A percentile compares a stretch with the other conserved stretches of the same genome.
These are phyloP conservation scores for Pinna nobilis DNA, from an alignment of 1,140 invertebrate species.

Conservation along the genomic window DNA sequence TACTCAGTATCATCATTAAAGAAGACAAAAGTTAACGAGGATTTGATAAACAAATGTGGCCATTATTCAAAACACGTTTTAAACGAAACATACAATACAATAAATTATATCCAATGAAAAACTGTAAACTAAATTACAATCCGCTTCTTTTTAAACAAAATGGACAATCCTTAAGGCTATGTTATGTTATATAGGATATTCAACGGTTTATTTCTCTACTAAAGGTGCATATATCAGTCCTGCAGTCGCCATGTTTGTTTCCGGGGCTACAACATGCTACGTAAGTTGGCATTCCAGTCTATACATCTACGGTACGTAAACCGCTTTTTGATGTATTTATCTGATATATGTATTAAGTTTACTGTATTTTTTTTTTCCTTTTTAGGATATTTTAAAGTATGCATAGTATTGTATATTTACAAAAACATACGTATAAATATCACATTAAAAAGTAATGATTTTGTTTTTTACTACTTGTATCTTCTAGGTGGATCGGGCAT, in stretches of 20 bases:
- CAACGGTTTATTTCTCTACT: background rate
- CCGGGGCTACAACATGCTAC: constrained; percentile 37
- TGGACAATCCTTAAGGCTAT: too few species aligned
- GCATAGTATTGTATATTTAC: background rate
- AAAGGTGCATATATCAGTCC: constrained; percentile 53
- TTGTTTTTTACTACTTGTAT: too few species aligned
- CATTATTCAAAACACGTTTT: background rate
- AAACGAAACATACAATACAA: background rate
- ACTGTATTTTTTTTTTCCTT: too few species aligned
- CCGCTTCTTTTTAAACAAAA: too few species aligned
- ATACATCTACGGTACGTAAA: constrained; percentile 47
- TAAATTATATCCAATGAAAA: background rate
- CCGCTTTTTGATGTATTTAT: background rate
- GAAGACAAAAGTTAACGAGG: too few species aligned
- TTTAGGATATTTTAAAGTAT: background rate
- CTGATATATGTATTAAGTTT: too few species aligned
- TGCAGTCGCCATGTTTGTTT: constrained; percentile 39
- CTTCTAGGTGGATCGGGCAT: constrained; percentile 46
- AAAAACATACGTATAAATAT: too few species aligned
- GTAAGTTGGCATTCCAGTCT: constrained; percentile 47
- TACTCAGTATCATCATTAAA: too few species aligned
- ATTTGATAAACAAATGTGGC: too few species aligned
- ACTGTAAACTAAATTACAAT: too few species aligned
- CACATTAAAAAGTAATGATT: too few species aligned
- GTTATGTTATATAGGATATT: too few species aligned